Conservation (phyloP, 2,888 invertebrate species). For the Drosophila robusta region DNA sequence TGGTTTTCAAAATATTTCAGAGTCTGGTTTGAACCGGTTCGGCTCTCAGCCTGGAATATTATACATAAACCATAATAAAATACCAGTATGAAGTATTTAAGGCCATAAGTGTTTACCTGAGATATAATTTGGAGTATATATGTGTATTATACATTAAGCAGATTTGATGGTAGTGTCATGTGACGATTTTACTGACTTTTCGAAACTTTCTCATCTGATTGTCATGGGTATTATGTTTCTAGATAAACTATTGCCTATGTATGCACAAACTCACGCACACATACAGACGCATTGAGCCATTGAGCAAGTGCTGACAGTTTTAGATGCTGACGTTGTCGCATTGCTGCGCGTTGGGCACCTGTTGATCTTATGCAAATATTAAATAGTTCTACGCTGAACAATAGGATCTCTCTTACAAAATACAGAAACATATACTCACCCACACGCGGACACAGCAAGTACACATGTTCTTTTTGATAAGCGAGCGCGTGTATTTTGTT, state of each 20-base stretch:
- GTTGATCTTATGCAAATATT: slow-evolving; percentile 72
- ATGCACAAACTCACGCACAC: neutral
- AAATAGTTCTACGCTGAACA: slow-evolving; percentile 59
- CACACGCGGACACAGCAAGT: slow-evolving; percentile 28
- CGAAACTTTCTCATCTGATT: neutral
- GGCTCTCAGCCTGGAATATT: no score
- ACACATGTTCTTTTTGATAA: slow-evolving; percentile 57
- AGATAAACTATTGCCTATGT: neutral
- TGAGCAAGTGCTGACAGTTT: slow-evolving; percentile 40
- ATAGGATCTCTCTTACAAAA: slow-evolving; percentile 61
- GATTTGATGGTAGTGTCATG: neutral
- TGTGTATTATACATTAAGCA: no score
- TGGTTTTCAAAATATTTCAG: no score
- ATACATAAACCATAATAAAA: no score
- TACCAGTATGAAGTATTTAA: neutral
- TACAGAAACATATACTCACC: slow-evolving; percentile 21
- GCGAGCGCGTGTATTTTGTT: slow-evolving; percentile 44
- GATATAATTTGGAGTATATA: neutral
- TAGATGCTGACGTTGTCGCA: slow-evolving; percentile 53
- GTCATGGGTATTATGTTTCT: neutral
- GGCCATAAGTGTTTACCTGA: neutral
- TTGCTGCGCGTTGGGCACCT: slow-evolving; percentile 56
- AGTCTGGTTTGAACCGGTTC: no score
- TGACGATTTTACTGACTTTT: neutral
- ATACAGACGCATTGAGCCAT: slow-evolving; percentile 11